Evolutionary conservation across 1,140 invertebrate genomes (phyloP).

Genomic region (Agrilus planipennis): DNA sequence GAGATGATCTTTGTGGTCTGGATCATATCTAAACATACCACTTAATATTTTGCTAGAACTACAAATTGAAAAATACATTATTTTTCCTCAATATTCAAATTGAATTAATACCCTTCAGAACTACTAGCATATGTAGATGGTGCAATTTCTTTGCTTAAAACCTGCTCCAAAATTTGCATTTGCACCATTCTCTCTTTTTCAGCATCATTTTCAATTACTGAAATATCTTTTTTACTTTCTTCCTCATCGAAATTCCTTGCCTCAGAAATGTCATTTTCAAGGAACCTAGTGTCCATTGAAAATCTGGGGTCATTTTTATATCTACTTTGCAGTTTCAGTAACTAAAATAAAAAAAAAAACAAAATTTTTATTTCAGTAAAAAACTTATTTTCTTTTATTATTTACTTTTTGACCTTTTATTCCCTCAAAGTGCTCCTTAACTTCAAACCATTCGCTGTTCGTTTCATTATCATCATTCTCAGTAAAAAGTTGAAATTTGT

Average conservation of each 20-base stretch:
- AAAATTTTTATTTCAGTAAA: neutral
- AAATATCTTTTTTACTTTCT: slow-evolving; percentile 15
- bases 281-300: slow-evolving; percentile 43
- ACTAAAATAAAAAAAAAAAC: slow-evolving; percentile 25
- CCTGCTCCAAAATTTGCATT: slow-evolving; percentile 43
- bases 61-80: neutral
- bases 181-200: slow-evolving; percentile 44
- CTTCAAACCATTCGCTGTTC: slow-evolving; percentile 37
- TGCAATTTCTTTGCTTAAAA: slow-evolving; percentile 35
- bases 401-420: slow-evolving; percentile 41
- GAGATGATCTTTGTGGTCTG: slow-evolving; percentile 42
- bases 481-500: slow-evolving; percentile 15
- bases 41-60: neutral
- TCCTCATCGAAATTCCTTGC: slow-evolving; percentile 14
- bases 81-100: slow-evolving; percentile 2
- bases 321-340: slow-evolving; percentile 42
- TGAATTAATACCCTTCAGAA: too few species aligned
- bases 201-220: slow-evolving; percentile 18
- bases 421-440: slow-evolving; percentile 42
- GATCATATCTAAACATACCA: slow-evolving; percentile 49
- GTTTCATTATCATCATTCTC: slow-evolving; percentile 34
- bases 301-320: slow-evolving; percentile 49
- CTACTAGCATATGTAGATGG: neutral
- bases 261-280: slow-evolving; percentile 34
- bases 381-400: neutral